Evolutionary conservation across 1,140 invertebrate genomes (phyloP), one percentile per base, ranked within the genome.

Genomic region (Drosophila littoralis): DNA sequence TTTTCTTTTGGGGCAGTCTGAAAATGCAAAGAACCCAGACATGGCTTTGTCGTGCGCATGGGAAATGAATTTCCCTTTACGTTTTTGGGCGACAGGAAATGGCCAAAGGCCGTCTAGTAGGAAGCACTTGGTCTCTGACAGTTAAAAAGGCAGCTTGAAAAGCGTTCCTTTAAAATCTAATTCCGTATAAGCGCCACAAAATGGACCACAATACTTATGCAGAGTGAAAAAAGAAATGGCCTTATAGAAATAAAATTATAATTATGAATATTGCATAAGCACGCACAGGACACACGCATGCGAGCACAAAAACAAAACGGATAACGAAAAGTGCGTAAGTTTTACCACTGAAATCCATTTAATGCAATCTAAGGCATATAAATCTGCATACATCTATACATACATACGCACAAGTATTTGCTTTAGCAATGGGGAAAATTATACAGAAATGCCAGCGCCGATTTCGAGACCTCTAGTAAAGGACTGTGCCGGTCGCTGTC

Each of bases 31-130:
- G 46, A 69, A 35, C 17, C 59, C 55, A 63, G 83, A 86, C 82
- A 88, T 63, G 79, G 71, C 83, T 88, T 86, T 86, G 83, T 88
- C 78, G 75, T 57, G 59, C 65, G 84, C 69, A 77, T 68, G 79
- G 84, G 80, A 88, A 88, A 88, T 89, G 84, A 89, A 89, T 88
- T 74, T 70, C 51, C 51, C 54, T 52, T 46, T 60, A 17, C 42
- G 38, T 79, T 60, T 88, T 86, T 75, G 64, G 82, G 83, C 79
- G 79, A 75, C 82, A 86, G 82, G 82, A 86, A 86, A 70, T 88
- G 68, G 79, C 83, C 64, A 60, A 73, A 82, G 52, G 64, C 67
- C 65, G 43, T 22, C 17, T 46, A 43, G 54, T 60, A 51, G 38
- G 35, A 46, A 55, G 51, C 13, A 45, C 28, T 67, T 13, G 15